Base-by-base conservation (phyloP, 1,140 invertebrate genomes). In the Lepidotrigona ventralis region DNA sequence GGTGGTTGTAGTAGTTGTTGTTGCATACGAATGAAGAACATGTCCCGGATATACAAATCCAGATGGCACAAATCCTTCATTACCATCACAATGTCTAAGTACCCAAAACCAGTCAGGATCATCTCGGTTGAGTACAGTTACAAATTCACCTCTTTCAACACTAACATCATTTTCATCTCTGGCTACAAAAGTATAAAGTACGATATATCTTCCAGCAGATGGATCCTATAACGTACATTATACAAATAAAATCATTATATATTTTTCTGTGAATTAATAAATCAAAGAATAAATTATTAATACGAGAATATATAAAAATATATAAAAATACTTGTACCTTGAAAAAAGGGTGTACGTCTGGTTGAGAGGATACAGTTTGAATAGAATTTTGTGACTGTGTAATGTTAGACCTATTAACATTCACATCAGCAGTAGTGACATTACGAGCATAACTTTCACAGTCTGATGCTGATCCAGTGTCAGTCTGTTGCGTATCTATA, bases 61-160 rank as follows among this genome's bases (percentile, higher is more conserved):
- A 53, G 97, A 97, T 14, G 98, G 98, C 53, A 99, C 98, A 93
- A 99, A 99, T 19, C 98, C 98, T 94, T 99, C 98, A 90, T 98
- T 97, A 1, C 98, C 98, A 92, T 99, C 98, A 89, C 97, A 97
- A 80, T 94, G 93, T 81, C 97, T 95, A 33, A 98, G 96, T 63
- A 99, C 97, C 98, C 98, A 99, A 91, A 97, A 98, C 98, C 98
- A 99, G 92, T 99, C 98, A 1, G 97, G 97, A 94, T 99, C 98
- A 92, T 99, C 98, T 88, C 97, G 95, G 94, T 99, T 99, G 19
- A 99, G 94, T 2, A 99, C 98, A 39, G 98, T 99, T 2, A 99
- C 98, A 94, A 99, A 98, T 92, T 99, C 98, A 12, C 98, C 98
- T 73, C 98, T 95, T 91, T 99, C 98, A 0, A 99, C 98, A 82